These are phyloP conservation scores for Flexamia atlantica DNA, from an alignment of 2,888 invertebrate genomes.

Conservation along the genomic window DNA sequence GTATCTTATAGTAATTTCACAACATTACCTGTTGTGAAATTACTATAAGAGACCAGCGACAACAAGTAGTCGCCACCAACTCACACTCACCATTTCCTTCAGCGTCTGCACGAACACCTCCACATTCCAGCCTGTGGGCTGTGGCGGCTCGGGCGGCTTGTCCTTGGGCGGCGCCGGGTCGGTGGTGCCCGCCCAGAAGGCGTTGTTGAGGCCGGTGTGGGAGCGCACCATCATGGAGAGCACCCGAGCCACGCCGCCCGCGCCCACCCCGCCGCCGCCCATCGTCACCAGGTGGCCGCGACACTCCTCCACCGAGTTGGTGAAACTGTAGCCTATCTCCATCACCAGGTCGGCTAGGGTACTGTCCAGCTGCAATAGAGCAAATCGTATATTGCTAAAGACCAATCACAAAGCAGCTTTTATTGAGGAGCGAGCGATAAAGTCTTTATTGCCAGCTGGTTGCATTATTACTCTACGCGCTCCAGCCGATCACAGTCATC, in stretches of 20 bases:
- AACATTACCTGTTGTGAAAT: too few relatives aligned
- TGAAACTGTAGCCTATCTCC: constrained; percentile 95
- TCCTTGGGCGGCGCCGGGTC: constrained; percentile 67
- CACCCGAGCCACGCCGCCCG: constrained; percentile 90
- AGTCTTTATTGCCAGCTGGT: too few relatives aligned
- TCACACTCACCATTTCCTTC: constrained; percentile 86
- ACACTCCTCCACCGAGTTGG: constrained; percentile 91
- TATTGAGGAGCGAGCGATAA: too few relatives aligned
- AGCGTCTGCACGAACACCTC: constrained; percentile 96
- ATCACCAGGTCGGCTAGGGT: constrained; percentile 92
- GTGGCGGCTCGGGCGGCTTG: constrained; percentile 66
- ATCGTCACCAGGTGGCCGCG: constrained; percentile 90
- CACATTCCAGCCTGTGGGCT: constrained; percentile 85
- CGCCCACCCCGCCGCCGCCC: constrained; percentile 88
- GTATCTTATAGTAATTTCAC: too few relatives aligned
- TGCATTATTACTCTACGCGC: too few relatives aligned
- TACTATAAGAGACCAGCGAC: too few relatives aligned
- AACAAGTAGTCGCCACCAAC: too few relatives aligned
- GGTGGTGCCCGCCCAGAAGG: constrained; percentile 59
- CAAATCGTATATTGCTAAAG: too few relatives aligned
- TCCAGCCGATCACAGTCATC: too few relatives aligned
- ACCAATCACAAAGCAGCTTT: too few relatives aligned
- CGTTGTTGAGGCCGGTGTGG: constrained; percentile 83
- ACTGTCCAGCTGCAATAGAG: constrained; percentile 80
- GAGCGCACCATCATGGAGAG: constrained; percentile 92